phyloP scores from a whole-genome alignment of 2,888 invertebrate species.

The Cheilosia vulpina region DNA sequence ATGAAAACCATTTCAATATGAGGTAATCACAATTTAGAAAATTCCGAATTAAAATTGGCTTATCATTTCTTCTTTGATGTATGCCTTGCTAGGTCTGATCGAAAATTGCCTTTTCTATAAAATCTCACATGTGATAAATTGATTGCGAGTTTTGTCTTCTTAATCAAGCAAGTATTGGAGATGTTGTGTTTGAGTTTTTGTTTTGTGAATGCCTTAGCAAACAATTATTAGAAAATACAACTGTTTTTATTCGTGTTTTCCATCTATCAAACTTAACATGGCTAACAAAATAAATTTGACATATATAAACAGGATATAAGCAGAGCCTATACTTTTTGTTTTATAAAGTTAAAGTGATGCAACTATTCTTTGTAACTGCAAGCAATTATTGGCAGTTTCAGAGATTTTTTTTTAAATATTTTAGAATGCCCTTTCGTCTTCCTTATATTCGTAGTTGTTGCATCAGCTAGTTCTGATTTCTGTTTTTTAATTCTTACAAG shows the following conservation, averaged over 20 bases:
- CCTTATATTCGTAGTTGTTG: background rate
- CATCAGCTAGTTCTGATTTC: background rate
- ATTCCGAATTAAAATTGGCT: slow-evolving; percentile 35
- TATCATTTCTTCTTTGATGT: background rate
- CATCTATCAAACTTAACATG: too few relatives aligned
- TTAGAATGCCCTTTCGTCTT: too few relatives aligned
- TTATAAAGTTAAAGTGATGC: too few relatives aligned
- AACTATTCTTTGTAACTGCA: too few relatives aligned
- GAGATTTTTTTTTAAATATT: too few relatives aligned
- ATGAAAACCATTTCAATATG: slow-evolving; percentile 71
- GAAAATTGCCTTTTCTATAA: slow-evolving; percentile 12
- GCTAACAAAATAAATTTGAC: too few relatives aligned
- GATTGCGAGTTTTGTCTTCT: slow-evolving; percentile 14
- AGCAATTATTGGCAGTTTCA: too few relatives aligned
- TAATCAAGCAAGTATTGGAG: background rate
- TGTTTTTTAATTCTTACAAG: background rate
- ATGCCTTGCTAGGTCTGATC: slow-evolving; percentile 9
- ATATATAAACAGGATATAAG: too few relatives aligned
- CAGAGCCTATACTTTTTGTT: too few relatives aligned
- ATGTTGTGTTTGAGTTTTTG: background rate
- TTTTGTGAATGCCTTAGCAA: slow-evolving; percentile 10
- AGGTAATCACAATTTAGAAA: slow-evolving; percentile 64
- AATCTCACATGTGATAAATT: slow-evolving; percentile 38
- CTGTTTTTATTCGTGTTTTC: background rate
- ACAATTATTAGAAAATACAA: background rate